Percentiles rank a stretch among this genome's conserved stretches.
Evolutionary conservation across 53 echinoderm and acorn worm genomes (phyloP).

Genomic region (Zoroaster sp.): DNA sequence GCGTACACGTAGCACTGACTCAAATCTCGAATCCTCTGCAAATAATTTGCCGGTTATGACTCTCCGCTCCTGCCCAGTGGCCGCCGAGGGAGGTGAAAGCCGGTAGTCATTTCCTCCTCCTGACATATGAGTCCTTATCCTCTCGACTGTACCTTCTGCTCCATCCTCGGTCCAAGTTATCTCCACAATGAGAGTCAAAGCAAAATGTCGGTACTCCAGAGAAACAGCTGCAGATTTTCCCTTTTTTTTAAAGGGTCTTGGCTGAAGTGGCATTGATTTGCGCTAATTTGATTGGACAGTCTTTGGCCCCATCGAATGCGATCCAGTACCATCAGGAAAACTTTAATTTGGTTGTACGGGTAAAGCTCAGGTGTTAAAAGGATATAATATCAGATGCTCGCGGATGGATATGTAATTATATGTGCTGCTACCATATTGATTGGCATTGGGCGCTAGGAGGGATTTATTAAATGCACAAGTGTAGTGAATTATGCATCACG

Average conservation of each 20-base stretch:
- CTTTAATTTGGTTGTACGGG: constrained; percentile 35
- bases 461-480: not conserved
- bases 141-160: not conserved
- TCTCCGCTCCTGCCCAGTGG: constrained; percentile 9
- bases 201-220: not conserved
- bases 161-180: not conserved
- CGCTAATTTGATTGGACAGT: constrained; percentile 54
- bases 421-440: not conserved
- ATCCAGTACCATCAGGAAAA: constrained; percentile 36
- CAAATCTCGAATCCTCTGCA: not conserved
- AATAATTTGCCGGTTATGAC: constrained; percentile 40
- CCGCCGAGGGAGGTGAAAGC: not conserved
- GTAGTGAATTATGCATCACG: not conserved
- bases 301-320: constrained; percentile 2
- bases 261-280: constrained; percentile 48
- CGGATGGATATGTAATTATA: constrained; percentile 2
- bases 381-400: constrained; percentile 7
- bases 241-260: not conserved
- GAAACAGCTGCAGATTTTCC: not conserved
- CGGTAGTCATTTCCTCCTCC: constrained; percentile 9
- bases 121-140: constrained; percentile 8
- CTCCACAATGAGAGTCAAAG: not conserved
- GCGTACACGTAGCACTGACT: not conserved
- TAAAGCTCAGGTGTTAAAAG: not conserved
- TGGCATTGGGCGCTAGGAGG: not conserved